Percentiles rank a stretch among this genome's conserved stretches.
phyloP scores from a whole-genome alignment of 2,888 invertebrate genomes.

The Litoditis marina region DNA sequence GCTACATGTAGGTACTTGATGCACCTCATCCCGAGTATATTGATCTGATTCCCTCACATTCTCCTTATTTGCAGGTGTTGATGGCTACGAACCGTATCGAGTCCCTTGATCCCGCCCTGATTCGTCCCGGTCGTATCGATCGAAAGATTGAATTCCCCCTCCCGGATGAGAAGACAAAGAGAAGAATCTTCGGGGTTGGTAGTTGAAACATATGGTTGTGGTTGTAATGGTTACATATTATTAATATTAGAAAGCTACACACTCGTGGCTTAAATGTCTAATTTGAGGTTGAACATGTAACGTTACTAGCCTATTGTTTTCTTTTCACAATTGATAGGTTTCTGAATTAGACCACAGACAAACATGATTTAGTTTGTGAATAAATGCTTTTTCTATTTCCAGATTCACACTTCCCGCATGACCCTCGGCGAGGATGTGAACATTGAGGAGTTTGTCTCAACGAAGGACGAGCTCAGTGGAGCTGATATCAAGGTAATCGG shows the following conservation, averaged over 20 bases:
- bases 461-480: conserved; percentile 97
- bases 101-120: conserved; percentile 94
- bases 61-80: conserved; percentile 71
- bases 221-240: background rate
- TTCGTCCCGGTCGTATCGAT: conserved; percentile 96
- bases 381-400: background rate
- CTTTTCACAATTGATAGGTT: background rate
- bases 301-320: background rate
- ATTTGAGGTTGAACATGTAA: no score
- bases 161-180: conserved; percentile 96
- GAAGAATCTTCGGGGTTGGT: conserved; percentile 67
- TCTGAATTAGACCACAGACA: no score
- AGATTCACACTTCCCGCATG: conserved; percentile 97
- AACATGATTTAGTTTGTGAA: no score
- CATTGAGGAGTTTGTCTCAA: conserved; percentile 93
- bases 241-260: no score
- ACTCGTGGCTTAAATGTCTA: no score
- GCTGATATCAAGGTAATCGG: conserved; percentile 68
- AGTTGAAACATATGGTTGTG: background rate
- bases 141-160: conserved; percentile 98
- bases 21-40: no score
- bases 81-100: conserved; percentile 98
- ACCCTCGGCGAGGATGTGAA: conserved; percentile 94
- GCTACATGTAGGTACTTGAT: no score
- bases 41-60: background rate